Percentiles rank a stretch among this genome's conserved stretches.
These are phyloP conservation scores for Morpho helenor DNA, from an alignment of 2,888 invertebrate genomes.

Conservation along the genomic window DNA sequence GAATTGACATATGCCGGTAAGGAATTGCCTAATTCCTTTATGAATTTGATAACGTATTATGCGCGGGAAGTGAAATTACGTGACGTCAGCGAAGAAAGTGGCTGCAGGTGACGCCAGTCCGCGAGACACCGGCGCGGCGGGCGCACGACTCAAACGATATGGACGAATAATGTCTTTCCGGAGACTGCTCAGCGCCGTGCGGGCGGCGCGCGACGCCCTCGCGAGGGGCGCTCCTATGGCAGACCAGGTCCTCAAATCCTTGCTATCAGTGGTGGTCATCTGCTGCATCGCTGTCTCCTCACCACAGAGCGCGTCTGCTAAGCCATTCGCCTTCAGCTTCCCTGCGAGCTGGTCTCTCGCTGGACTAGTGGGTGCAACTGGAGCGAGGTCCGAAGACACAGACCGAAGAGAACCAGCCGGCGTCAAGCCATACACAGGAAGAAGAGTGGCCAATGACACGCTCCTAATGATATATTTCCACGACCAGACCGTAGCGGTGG, in stretches of 20 bases:
- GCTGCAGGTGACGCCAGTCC: slow-evolving; percentile 35
- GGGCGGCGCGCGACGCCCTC: slow-evolving; percentile 61
- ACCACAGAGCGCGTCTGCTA: slow-evolving; percentile 66
- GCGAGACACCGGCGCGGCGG: slow-evolving; percentile 42
- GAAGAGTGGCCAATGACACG: slow-evolving; percentile 82
- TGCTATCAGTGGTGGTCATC: slow-evolving; percentile 62
- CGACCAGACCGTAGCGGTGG: slow-evolving; percentile 90
- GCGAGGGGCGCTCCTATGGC: slow-evolving; percentile 62
- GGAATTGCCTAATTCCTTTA: slow-evolving; percentile 20
- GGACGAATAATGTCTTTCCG: slow-evolving; percentile 59
- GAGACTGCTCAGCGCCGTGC: slow-evolving; percentile 60
- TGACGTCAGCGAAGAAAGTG: slow-evolving; percentile 47
- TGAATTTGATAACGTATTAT: slow-evolving; percentile 35
- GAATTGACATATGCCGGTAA: not conserved
- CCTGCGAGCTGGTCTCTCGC: slow-evolving; percentile 72
- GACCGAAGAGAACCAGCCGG: slow-evolving; percentile 58
- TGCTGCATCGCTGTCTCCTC: slow-evolving; percentile 68
- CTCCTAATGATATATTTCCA: slow-evolving; percentile 87
- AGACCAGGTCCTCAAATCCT: slow-evolving; percentile 60
- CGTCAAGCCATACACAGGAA: slow-evolving; percentile 82
- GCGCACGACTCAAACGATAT: slow-evolving; percentile 39
- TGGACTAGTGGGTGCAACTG: slow-evolving; percentile 62
- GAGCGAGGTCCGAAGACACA: slow-evolving; percentile 52
- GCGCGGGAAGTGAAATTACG: slow-evolving; percentile 38
- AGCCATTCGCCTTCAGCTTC: slow-evolving; percentile 68